Conservation (phyloP, 37 sponge, comb jelly and placozoan genomes). For the Amphimedon queenslandica region DNA sequence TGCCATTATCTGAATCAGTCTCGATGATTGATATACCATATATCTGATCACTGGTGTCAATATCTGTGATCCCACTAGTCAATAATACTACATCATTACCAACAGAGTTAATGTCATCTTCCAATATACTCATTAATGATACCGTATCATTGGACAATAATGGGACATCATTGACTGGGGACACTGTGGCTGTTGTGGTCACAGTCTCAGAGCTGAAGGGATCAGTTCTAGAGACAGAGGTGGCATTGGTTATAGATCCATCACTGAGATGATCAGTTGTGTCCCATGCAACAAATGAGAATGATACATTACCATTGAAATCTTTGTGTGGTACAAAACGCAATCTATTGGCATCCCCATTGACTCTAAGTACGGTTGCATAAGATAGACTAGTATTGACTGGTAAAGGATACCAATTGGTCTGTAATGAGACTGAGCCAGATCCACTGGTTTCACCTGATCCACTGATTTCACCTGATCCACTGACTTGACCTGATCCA, state of each 20-base stretch:
- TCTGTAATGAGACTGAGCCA: slow-evolving; percentile 14
- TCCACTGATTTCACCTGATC: neutral
- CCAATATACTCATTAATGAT: slow-evolving; percentile 48
- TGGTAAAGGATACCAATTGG: slow-evolving; percentile 63
- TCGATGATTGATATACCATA: slow-evolving; percentile 72
- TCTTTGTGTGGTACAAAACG: slow-evolving; percentile 70
- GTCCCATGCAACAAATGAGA: slow-evolving; percentile 86
- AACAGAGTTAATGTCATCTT: slow-evolving; percentile 50
- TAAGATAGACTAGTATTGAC: slow-evolving; percentile 14
- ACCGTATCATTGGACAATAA: slow-evolving; percentile 43
- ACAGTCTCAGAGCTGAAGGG: slow-evolving; percentile 53
- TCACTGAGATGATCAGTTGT: slow-evolving; percentile 37
- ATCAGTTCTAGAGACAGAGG: slow-evolving; percentile 39
- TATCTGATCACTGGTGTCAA: slow-evolving; percentile 43
- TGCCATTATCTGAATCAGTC: slow-evolving; percentile 65
- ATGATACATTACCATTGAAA: slow-evolving; percentile 49
- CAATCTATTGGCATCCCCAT: slow-evolving; percentile 42
- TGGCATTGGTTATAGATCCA: slow-evolving; percentile 60
- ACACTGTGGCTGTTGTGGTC: slow-evolving; percentile 31
- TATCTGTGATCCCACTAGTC: slow-evolving; percentile 48
- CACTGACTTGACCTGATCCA: neutral
- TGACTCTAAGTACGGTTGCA: slow-evolving; percentile 55
- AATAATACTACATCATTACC: slow-evolving; percentile 61
- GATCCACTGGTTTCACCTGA: neutral
- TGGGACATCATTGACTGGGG: slow-evolving; percentile 82